Conservation (phyloP, 2,888 invertebrate genomes). For the Hydropsyche betteni region DNA sequence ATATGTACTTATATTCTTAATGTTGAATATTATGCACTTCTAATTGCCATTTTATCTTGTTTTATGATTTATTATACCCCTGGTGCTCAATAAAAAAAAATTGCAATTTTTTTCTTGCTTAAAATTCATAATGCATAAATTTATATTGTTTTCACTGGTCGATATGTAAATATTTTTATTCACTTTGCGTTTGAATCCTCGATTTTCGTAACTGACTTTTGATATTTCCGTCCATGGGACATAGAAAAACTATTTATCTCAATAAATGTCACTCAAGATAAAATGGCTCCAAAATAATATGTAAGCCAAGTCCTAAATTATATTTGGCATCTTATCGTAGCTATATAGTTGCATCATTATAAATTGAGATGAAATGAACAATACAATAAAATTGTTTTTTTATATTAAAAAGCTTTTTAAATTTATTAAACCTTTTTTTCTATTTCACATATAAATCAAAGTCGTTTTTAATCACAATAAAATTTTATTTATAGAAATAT, state of each 20-base stretch:
- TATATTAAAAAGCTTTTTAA: conserved; percentile 40
- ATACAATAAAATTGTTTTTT: conserved; percentile 47
- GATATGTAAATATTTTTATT: background rate
- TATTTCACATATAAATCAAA: conserved; percentile 11
- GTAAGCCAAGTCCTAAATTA: conserved; percentile 41
- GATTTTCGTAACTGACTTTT: background rate
- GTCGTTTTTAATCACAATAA: conserved; percentile 1
- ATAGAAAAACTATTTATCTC: background rate
- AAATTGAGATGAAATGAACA: conserved; percentile 48
- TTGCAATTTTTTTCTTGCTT: background rate
- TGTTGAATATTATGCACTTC: conserved; percentile 50
- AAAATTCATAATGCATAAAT: background rate
- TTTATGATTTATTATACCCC: conserved; percentile 4
- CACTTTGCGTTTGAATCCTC: background rate
- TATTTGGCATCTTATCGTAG: conserved; percentile 46
- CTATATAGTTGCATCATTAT: conserved; percentile 46
- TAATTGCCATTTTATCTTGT: conserved; percentile 38
- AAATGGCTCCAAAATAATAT: conserved; percentile 34
- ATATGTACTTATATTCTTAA: conserved; percentile 56
- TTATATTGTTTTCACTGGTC: background rate
- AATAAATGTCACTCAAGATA: background rate
- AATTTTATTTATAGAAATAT: too few relatives aligned
- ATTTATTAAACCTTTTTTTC: background rate
- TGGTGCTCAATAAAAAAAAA: background rate
- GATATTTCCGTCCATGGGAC: conserved; percentile 35